Evolutionary conservation across 2,113 vertebrate genomes (phyloP).

Genomic region (Paramormyrops kingsleyae): DNA sequence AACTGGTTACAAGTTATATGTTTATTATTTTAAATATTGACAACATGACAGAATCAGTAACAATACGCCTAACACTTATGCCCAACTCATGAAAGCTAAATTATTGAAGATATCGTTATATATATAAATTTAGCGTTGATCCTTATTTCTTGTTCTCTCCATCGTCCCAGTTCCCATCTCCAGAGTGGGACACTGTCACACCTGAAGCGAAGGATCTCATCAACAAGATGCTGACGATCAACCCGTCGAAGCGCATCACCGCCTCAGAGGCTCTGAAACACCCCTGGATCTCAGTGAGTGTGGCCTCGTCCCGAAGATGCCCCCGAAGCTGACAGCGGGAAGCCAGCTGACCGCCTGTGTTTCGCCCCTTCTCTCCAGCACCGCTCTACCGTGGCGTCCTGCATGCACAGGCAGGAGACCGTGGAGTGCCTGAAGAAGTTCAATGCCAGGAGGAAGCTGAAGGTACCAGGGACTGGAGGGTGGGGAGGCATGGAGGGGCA

Average conservation of each 20-base stretch:
- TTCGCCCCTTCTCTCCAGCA: constrained; percentile 60
- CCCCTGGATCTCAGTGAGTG: constrained; percentile 91
- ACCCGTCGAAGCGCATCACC: constrained; percentile 84
- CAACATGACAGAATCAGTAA: no score
- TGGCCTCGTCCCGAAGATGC: background rate
- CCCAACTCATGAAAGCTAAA: no score
- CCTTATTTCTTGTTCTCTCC: background rate
- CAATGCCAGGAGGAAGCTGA: constrained; percentile 90
- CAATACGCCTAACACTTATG: no score
- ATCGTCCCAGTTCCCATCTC: constrained; percentile 77
- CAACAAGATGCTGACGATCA: constrained; percentile 95
- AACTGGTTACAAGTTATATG: no score
- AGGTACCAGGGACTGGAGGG: constrained; percentile 59
- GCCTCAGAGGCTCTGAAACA: constrained; percentile 88
- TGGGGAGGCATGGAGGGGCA: no score
- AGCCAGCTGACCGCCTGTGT: background rate
- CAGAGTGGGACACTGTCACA: constrained; percentile 94
- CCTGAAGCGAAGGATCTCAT: constrained; percentile 94
- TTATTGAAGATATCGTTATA: no score
- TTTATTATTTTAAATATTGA: no score
- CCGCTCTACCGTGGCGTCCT: constrained; percentile 89
- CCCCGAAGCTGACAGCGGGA: background rate
- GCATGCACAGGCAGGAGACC: constrained; percentile 95
- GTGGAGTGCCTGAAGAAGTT: constrained; percentile 97
- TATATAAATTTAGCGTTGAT: background rate